Conservation (phyloP, 1,140 invertebrate species). For the Maconellicoccus hirsutus region DNA sequence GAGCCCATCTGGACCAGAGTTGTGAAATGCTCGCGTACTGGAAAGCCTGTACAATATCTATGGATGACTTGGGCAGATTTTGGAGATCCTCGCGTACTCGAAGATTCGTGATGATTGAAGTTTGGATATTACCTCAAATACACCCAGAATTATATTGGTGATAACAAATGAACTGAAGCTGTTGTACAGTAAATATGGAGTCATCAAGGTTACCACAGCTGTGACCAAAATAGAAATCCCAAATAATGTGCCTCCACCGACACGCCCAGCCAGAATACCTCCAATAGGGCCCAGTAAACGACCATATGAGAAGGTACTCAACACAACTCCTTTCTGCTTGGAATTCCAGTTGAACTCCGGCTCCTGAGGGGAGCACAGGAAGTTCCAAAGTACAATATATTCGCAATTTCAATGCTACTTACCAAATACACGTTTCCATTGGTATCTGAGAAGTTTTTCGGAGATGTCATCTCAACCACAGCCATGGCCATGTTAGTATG, state of each 20-base stretch:
- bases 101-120: too few species aligned
- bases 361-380: slow-evolving; percentile 12
- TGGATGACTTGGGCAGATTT: neutral
- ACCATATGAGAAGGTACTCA: slow-evolving; percentile 58
- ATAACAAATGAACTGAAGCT: slow-evolving; percentile 10
- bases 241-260: slow-evolving; percentile 46
- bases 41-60: neutral
- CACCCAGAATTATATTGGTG: slow-evolving; percentile 40
- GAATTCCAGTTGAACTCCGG: slow-evolving; percentile 50
- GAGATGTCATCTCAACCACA: neutral
- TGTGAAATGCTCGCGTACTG: neutral
- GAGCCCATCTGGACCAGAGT: slow-evolving; percentile 46
- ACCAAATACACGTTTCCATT: neutral
- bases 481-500: neutral
- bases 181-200: slow-evolving; percentile 46
- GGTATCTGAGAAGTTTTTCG: neutral
- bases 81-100: neutral
- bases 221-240: slow-evolving; percentile 52
- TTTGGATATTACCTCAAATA: slow-evolving; percentile 40
- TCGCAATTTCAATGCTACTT: too few species aligned
- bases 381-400: too few species aligned
- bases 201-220: slow-evolving; percentile 46
- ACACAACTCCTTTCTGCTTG: slow-evolving; percentile 41
- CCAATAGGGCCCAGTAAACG: slow-evolving; percentile 49
- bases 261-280: slow-evolving; percentile 40